phyloP scores from a whole-genome alignment of 2,888 invertebrate genomes.

The Thysanoteuthis rhombus region DNA sequence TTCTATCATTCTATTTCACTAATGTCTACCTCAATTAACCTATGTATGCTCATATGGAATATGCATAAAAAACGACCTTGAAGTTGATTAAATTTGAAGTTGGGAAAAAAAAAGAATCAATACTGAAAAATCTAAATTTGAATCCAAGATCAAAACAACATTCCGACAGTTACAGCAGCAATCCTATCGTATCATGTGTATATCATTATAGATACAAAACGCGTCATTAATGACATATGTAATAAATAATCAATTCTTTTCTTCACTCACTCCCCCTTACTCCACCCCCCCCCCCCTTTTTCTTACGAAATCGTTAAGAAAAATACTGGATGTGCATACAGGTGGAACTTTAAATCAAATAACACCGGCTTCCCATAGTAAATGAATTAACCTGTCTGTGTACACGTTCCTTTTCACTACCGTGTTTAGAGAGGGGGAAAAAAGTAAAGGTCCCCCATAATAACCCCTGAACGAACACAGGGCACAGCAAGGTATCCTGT shows the following conservation, averaged over 20 bases:
- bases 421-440: neutral
- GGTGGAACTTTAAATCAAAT: neutral
- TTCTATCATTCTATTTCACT: too few species aligned
- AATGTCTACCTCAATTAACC: too few species aligned
- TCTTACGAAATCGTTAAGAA: neutral
- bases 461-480: neutral
- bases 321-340: neutral
- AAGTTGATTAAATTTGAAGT: too few species aligned
- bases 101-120: too few species aligned
- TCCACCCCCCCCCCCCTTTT: neutral
- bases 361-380: neutral
- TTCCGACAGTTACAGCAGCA: neutral
- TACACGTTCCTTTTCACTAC: neutral
- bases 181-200: neutral
- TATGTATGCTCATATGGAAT: too few species aligned
- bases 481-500: neutral
- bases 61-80: too few species aligned
- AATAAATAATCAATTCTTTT: neutral
- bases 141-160: too few species aligned
- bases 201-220: neutral
- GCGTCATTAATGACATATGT: neutral
- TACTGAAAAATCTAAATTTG: too few species aligned
- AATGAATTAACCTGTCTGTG: neutral
- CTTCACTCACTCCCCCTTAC: neutral
- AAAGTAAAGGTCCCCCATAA: neutral